phyloP scores from a whole-genome alignment of 2,888 invertebrate genomes.

The Drosophila paranaensis region DNA sequence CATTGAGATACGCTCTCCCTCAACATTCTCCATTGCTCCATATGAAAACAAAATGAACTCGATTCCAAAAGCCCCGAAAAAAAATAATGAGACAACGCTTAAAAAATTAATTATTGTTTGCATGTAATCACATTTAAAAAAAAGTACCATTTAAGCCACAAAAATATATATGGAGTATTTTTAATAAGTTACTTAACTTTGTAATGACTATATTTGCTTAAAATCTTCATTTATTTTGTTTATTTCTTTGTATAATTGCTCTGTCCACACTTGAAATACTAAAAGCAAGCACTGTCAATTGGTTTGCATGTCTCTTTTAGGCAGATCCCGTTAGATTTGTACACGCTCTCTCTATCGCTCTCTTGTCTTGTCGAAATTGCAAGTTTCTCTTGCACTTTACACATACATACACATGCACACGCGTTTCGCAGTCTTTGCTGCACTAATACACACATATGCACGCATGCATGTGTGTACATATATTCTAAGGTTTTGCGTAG shows the following conservation, averaged over 20 bases:
- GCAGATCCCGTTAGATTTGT: constrained; percentile 8
- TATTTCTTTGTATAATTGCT: not conserved
- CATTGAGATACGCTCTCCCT: constrained; percentile 6
- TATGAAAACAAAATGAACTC: constrained; percentile 15
- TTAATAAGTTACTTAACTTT: not conserved
- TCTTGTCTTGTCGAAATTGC: not conserved
- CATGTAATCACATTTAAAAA: not conserved
- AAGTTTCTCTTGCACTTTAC: constrained; percentile 2
- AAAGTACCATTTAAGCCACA: no score
- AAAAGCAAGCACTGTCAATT: not conserved
- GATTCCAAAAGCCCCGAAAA: not conserved
- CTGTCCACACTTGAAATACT: constrained; percentile 8
- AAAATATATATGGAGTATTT: not conserved
- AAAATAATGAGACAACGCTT: not conserved
- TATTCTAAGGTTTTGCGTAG: not conserved
- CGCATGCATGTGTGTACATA: no score
- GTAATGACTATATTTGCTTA: not conserved
- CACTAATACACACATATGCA: not conserved
- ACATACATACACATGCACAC: not conserved
- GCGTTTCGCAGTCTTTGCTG: not conserved
- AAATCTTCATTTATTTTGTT: not conserved
- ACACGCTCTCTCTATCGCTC: not conserved
- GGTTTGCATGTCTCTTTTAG: constrained; percentile 6
- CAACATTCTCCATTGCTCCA: constrained; percentile 13
- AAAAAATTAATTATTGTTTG: not conserved